phyloP scores from a whole-genome alignment of 2,888 invertebrate species.

The Epiblema foenella region DNA sequence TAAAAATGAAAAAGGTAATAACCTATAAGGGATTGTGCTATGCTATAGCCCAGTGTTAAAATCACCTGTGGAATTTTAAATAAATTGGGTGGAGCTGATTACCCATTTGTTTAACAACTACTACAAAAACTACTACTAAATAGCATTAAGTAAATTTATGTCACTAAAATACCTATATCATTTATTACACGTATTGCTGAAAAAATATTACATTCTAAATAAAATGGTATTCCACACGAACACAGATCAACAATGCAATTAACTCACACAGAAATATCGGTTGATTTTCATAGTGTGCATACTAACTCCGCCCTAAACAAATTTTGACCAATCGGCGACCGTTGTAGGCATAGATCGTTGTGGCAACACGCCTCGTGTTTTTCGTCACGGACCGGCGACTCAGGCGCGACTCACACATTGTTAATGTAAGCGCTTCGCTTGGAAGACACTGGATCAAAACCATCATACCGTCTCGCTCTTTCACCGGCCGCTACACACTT shows the following conservation, averaged over 20 bases:
- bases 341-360: constrained; percentile 78
- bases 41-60: no score
- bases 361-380: constrained; percentile 82
- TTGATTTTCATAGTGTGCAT: constrained; percentile 74
- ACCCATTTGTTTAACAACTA: background rate
- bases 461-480: constrained; percentile 74
- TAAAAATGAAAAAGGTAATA: background rate
- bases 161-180: constrained; percentile 4
- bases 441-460: constrained; percentile 78
- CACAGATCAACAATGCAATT: constrained; percentile 80
- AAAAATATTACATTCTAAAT: constrained; percentile 67
- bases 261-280: constrained; percentile 73
- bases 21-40: background rate
- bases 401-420: constrained; percentile 85
- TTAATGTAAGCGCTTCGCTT: constrained; percentile 78
- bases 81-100: constrained; percentile 1
- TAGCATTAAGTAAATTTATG: constrained; percentile 7
- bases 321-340: constrained; percentile 76
- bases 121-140: background rate
- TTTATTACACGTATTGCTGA: constrained; percentile 56
- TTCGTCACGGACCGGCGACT: constrained; percentile 83
- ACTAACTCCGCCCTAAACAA: constrained; percentile 77
- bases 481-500: constrained; percentile 55
- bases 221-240: constrained; percentile 73
- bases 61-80: background rate